Percentiles rank a stretch among this genome's conserved stretches.
phyloP scores from a whole-genome alignment of 2,797 vertebrate species.

The Gila robusta region DNA sequence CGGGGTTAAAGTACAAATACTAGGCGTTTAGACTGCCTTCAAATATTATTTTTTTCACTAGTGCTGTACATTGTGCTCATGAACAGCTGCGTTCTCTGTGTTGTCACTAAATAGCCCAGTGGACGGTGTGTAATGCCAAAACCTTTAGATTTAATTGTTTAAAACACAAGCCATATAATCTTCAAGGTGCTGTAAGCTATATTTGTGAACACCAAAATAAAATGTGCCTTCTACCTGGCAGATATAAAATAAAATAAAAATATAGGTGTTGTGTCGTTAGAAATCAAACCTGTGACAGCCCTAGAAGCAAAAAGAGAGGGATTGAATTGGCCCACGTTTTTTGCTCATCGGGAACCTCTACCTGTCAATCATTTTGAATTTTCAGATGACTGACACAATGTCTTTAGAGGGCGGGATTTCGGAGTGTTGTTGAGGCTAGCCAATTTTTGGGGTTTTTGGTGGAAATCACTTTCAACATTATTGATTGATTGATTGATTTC shows the following conservation, averaged over 20 bases:
- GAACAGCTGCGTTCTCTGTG: neutral
- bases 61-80: slow-evolving; percentile 18
- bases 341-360: neutral
- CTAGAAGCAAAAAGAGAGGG: neutral
- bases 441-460: neutral
- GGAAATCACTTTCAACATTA: neutral
- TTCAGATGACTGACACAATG: neutral
- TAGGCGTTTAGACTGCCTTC: neutral
- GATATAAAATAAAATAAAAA: neutral
- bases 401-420: neutral
- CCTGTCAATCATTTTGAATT: slow-evolving; percentile 7
- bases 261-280: neutral
- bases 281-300: neutral
- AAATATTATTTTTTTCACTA: neutral
- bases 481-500: neutral
- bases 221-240: neutral
- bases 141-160: neutral
- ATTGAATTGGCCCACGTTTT: neutral
- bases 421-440: neutral
- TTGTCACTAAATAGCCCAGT: neutral
- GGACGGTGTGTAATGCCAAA: neutral
- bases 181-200: neutral
- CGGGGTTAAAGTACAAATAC: neutral
- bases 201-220: neutral
- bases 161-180: neutral